Conservation (phyloP, 2,113 vertebrate genomes). For the Solea senegalensis region DNA sequence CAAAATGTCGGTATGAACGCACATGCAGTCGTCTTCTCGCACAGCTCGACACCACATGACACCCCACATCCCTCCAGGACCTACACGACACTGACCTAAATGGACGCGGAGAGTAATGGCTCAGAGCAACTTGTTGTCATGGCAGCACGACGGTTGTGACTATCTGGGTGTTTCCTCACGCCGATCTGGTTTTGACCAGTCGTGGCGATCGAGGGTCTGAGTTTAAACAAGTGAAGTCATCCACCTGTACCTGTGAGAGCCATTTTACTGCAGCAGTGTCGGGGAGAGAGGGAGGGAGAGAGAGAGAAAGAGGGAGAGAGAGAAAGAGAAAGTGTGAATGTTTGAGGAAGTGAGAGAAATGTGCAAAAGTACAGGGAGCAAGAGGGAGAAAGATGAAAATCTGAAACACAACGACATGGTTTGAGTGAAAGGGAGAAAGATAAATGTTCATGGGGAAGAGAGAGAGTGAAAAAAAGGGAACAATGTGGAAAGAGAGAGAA, state of each 20-base stretch:
- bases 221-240: constrained; percentile 19
- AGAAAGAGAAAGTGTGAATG: not conserved
- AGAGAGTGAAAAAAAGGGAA: constrained; percentile 36
- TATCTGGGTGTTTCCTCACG: constrained; percentile 14
- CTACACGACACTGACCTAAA: constrained; percentile 54
- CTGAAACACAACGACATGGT: constrained; percentile 26
- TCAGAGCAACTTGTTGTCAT: constrained; percentile 61
- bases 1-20: no score
- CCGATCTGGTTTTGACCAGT: constrained; percentile 33
- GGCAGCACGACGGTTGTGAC: constrained; percentile 34
- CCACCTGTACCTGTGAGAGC: constrained; percentile 1
- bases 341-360: not conserved
- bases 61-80: constrained; percentile 21
- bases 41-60: constrained; percentile 5
- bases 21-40: not conserved
- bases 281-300: not conserved
- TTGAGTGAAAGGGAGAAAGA: constrained; percentile 41
- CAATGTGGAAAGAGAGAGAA: constrained; percentile 55
- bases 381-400: constrained; percentile 4
- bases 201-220: constrained; percentile 3
- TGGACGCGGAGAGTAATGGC: constrained; percentile 46
- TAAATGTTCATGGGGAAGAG: constrained; percentile 24
- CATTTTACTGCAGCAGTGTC: not conserved
- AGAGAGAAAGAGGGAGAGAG: not conserved
- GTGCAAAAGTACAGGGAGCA: constrained; percentile 7